Conservation (phyloP, 2,113 vertebrate genomes). For the Hiodon alosoides region DNA sequence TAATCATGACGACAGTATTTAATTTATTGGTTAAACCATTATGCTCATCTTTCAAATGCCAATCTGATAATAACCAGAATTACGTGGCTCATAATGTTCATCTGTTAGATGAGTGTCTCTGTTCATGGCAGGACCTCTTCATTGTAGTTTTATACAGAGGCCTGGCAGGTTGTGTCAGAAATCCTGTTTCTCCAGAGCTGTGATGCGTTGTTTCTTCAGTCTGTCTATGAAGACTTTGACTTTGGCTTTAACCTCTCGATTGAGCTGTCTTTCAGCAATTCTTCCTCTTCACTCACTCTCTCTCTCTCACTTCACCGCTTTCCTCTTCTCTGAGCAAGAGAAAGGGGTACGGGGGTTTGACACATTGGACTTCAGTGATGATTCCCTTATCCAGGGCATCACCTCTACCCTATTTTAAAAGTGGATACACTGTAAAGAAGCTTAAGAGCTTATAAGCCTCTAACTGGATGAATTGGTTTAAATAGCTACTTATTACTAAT, state of each 20-base stretch:
- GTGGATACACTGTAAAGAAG: too few species aligned
- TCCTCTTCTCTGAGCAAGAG: constrained; percentile 1
- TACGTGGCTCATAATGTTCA: constrained; percentile 23
- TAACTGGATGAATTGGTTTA: too few species aligned
- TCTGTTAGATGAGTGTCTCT: constrained; percentile 56
- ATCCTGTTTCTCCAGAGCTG: constrained; percentile 13
- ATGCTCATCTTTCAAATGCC: too few species aligned
- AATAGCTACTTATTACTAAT: too few species aligned
- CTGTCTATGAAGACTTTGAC: too few species aligned
- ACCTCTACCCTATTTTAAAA: too few species aligned
- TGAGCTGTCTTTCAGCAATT: not conserved
- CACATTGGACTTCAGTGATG: too few species aligned
- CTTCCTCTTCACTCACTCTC: not conserved
- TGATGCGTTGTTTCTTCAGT: too few species aligned
- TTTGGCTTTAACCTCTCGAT: not conserved
- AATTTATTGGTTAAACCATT: too few species aligned
- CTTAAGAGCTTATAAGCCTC: too few species aligned
- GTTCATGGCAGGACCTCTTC: constrained; percentile 63
- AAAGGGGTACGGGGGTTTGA: not conserved
- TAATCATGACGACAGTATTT: not conserved
- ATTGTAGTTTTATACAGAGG: constrained; percentile 71
- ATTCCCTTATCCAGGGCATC: too few species aligned
- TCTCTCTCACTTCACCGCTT: not conserved
- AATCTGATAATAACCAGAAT: too few species aligned
- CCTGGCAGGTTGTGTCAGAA: constrained; percentile 47